Evolutionary conservation across 2,888 invertebrate species (phyloP).

Genomic region (Drosophila parthenogenetica): DNA sequence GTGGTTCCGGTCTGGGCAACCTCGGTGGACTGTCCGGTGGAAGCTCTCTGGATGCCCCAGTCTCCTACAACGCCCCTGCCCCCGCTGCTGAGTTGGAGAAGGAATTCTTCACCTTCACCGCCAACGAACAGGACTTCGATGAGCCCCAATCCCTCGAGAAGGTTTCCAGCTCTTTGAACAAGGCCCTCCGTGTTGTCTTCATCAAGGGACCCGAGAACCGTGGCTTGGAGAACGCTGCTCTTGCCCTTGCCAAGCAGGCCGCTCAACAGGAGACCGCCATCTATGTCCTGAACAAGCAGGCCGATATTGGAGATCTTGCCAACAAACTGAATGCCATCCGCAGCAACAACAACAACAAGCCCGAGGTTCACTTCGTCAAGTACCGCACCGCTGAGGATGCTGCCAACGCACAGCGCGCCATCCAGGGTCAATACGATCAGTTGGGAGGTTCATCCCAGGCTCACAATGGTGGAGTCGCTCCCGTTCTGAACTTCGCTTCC

Average conservation of each 20-base stretch:
- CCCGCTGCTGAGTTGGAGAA: conserved; percentile 78
- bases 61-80: conserved; percentile 77
- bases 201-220: conserved; percentile 83
- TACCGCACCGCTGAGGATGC: conserved; percentile 83
- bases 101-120: conserved; percentile 82
- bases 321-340: conserved; percentile 74
- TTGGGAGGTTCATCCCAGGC: conserved; percentile 68
- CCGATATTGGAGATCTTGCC: conserved; percentile 77
- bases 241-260: conserved; percentile 76
- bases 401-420: conserved; percentile 81
- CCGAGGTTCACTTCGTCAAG: conserved; percentile 83
- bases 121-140: conserved; percentile 81
- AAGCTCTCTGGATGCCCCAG: conserved; percentile 59
- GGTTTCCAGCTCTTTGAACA: conserved; percentile 70
- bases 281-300: conserved; percentile 82
- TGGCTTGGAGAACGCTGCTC: conserved; percentile 77
- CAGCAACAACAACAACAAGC: conserved; percentile 74
- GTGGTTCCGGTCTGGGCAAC: conserved; percentile 28
- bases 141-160: conserved; percentile 66
- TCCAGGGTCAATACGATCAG: conserved; percentile 80
- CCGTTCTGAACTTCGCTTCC: conserved; percentile 81
- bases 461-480: conserved; percentile 78
- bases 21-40: conserved; percentile 43
- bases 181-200: conserved; percentile 82
- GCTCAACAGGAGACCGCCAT: conserved; percentile 82